Conservation (phyloP, 2,797 vertebrate genomes). For the Notolabrus celidotus region DNA sequence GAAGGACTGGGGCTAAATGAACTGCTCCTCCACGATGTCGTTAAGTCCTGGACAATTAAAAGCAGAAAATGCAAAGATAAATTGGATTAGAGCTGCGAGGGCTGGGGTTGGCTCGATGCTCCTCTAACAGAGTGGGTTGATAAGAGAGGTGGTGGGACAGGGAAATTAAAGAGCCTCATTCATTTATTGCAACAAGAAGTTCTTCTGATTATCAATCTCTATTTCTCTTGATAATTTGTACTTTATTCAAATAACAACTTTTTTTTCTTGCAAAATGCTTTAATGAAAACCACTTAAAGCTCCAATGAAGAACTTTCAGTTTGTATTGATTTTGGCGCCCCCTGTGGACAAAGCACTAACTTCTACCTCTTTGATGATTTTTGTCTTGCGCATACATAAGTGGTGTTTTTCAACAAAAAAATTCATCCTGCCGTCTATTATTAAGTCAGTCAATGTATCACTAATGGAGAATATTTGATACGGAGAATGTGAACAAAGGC, state of each 20-base stretch:
- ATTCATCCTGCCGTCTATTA: too few relatives aligned
- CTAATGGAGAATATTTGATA: too few relatives aligned
- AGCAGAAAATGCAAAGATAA: conserved; percentile 21
- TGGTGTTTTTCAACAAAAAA: too few relatives aligned
- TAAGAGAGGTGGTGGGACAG: background rate
- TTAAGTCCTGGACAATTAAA: conserved; percentile 38
- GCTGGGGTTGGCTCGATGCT: conserved; percentile 7
- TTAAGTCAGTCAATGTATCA: too few relatives aligned
- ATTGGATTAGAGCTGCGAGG: conserved; percentile 19
- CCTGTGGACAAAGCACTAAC: too few relatives aligned
- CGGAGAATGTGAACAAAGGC: too few relatives aligned
- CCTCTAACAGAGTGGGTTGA: conserved; percentile 35
- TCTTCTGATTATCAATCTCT: background rate
- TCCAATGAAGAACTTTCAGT: too few relatives aligned
- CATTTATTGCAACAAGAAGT: background rate
- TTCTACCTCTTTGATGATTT: too few relatives aligned
- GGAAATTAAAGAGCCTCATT: background rate
- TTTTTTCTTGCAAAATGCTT: background rate
- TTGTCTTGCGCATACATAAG: too few relatives aligned
- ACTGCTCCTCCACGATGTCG: conserved; percentile 1
- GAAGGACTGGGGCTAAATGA: conserved; percentile 40
- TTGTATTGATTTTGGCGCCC: too few relatives aligned
- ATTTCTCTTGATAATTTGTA: background rate
- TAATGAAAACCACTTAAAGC: too few relatives aligned
- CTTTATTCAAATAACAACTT: background rate